These are phyloP conservation scores for Anomalospiza imberbis DNA, from an alignment of 2,797 vertebrate genomes.

Conservation along the genomic window DNA sequence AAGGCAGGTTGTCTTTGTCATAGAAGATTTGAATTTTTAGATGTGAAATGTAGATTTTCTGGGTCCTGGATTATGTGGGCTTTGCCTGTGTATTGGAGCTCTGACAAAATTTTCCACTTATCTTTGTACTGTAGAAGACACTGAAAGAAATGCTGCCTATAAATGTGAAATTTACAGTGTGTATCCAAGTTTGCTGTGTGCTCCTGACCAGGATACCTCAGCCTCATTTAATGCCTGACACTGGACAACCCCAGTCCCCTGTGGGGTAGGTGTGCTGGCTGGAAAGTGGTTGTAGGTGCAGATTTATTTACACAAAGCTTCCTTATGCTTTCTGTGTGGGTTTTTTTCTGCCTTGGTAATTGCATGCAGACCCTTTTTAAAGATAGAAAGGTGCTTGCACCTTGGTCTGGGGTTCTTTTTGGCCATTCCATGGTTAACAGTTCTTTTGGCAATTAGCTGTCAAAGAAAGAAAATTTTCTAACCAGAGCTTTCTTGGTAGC, in stretches of 20 bases:
- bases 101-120: not conserved
- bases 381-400: not conserved
- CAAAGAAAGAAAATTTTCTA: not conserved
- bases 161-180: not conserved
- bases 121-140: not conserved
- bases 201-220: not conserved
- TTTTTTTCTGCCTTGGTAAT: not conserved
- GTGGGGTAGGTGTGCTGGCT: rapidly evolving
- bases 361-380: not conserved
- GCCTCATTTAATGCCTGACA: not conserved
- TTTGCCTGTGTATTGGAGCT: not conserved
- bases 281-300: not conserved
- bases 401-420: not conserved
- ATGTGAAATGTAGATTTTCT: conserved; percentile 10
- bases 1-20: conserved; percentile 34
- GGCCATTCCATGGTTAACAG: not conserved
- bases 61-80: conserved; percentile 21
- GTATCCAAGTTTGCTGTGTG: not conserved
- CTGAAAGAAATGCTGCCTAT: not conserved
- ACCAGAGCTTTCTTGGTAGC: not conserved
- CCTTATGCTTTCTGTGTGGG: not conserved
- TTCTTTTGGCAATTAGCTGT: not conserved
- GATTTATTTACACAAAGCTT: not conserved
- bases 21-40: conserved; percentile 35
- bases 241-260: not conserved